These are phyloP conservation scores for Ctenochaetus hawaiiensis DNA, from an alignment of 2,797 vertebrate species.

Conservation along the genomic window DNA sequence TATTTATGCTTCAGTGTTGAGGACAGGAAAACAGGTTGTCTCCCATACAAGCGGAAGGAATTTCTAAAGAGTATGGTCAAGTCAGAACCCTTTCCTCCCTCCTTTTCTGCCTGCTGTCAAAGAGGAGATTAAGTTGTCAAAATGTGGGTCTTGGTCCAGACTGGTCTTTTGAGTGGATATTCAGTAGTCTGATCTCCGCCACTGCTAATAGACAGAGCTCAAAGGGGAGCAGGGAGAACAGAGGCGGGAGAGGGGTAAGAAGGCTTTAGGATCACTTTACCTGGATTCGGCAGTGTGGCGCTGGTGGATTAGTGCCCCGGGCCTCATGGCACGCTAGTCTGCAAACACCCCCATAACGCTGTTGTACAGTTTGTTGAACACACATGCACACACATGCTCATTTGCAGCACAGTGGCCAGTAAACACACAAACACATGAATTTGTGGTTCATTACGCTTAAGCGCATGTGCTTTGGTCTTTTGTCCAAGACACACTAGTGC, in stretches of 20 bases:
- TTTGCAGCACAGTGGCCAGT: slow-evolving; percentile 55
- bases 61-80: slow-evolving; percentile 80
- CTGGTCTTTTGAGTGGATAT: slow-evolving; percentile 86
- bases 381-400: slow-evolving; percentile 52
- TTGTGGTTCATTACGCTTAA: background rate
- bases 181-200: slow-evolving; percentile 84
- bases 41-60: slow-evolving; percentile 53
- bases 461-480: background rate
- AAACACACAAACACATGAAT: slow-evolving; percentile 24
- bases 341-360: slow-evolving; percentile 75
- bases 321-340: slow-evolving; percentile 83
- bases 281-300: slow-evolving; percentile 85
- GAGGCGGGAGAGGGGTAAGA: slow-evolving; percentile 80
- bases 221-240: slow-evolving; percentile 78
- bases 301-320: slow-evolving; percentile 84
- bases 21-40: slow-evolving; percentile 40
- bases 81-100: slow-evolving; percentile 75
- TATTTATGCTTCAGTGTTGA: slow-evolving; percentile 28
- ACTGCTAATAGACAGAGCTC: slow-evolving; percentile 84
- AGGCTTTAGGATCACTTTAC: slow-evolving; percentile 89
- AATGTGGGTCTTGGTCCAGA: slow-evolving; percentile 85
- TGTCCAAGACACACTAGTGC: background rate
- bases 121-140: slow-evolving; percentile 89
- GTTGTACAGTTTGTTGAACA: slow-evolving; percentile 68
- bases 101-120: slow-evolving; percentile 75